Evolutionary conservation across 2,888 invertebrate species (phyloP).

Genomic region (Agelastica alni): DNA sequence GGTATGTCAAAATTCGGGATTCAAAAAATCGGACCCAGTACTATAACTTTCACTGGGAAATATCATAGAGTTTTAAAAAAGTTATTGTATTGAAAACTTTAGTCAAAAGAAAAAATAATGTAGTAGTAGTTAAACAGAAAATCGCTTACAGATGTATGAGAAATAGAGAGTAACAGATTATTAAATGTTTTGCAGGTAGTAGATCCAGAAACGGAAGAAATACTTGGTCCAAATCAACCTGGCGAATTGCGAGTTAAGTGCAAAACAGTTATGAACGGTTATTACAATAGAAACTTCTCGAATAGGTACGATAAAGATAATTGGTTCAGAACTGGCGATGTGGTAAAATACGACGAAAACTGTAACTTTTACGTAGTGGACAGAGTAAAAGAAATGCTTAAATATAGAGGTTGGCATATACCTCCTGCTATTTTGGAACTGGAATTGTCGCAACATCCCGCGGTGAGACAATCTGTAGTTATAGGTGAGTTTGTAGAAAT

Average conservation of each 20-base stretch:
- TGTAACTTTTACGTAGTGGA: slow-evolving; percentile 59
- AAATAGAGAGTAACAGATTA: no score
- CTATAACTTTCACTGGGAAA: no score
- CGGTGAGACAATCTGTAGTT: slow-evolving; percentile 44
- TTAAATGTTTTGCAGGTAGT: slow-evolving; percentile 42
- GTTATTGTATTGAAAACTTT: no score
- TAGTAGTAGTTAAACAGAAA: no score
- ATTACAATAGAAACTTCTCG: slow-evolving; percentile 57
- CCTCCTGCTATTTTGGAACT: slow-evolving; percentile 47
- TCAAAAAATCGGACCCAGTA: no score
- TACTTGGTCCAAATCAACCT: slow-evolving; percentile 51
- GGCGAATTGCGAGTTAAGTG: slow-evolving; percentile 62
- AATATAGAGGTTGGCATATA: slow-evolving; percentile 60
- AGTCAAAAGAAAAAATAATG: no score
- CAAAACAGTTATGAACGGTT: slow-evolving; percentile 53
- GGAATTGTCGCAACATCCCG: slow-evolving; percentile 45
- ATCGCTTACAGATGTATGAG: no score
- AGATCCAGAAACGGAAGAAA: slow-evolving; percentile 45
- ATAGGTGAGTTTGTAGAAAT: slow-evolving; percentile 34
- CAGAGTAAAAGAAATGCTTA: slow-evolving; percentile 60
- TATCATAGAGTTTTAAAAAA: no score
- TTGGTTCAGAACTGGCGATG: slow-evolving; percentile 61
- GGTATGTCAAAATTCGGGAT: no score
- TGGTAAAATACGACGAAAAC: slow-evolving; percentile 59
- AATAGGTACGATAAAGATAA: slow-evolving; percentile 54